Evolutionary conservation across 2,888 invertebrate species (phyloP).

Genomic region (Catotricha subobsoleta): DNA sequence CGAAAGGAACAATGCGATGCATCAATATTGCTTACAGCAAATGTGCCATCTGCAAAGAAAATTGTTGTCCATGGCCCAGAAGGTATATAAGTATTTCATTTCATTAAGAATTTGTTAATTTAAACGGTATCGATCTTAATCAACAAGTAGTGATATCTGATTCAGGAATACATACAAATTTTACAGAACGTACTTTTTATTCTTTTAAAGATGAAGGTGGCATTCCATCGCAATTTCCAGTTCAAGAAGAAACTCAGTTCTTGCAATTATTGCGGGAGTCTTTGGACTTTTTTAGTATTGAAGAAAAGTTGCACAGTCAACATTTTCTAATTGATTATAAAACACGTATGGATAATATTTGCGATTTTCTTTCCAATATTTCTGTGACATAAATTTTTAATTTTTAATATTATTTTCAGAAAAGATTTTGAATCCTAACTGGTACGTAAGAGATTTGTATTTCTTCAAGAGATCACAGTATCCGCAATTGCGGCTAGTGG

Average conservation of each 20-base stretch:
- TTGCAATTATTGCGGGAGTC: conserved; percentile 87
- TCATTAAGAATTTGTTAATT: too few species aligned
- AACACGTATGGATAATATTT: conserved; percentile 59
- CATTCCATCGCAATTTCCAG: conserved; percentile 95
- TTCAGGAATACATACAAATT: too few species aligned
- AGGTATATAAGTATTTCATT: conserved; percentile 23
- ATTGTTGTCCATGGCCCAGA: conserved; percentile 91
- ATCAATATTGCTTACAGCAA: conserved; percentile 89
- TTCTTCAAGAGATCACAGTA: conserved; percentile 95
- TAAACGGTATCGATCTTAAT: too few species aligned
- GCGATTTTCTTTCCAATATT: neutral
- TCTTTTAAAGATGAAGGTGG: conserved; percentile 60
- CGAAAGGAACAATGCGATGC: conserved; percentile 99
- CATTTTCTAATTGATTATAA: conserved; percentile 96
- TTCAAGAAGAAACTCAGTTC: conserved; percentile 95
- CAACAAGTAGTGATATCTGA: too few species aligned
- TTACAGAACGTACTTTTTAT: too few species aligned
- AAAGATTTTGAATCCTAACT: conserved; percentile 88
- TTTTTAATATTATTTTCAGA: conserved; percentile 39
- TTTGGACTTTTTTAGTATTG: conserved; percentile 91
- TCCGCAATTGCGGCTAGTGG: conserved; percentile 84
- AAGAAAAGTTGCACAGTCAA: conserved; percentile 70
- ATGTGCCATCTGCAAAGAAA: conserved; percentile 98
- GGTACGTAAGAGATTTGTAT: conserved; percentile 89
- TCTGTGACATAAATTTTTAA: neutral